A percentile compares a stretch with the other conserved stretches of the same genome.
Evolutionary conservation across 2,888 invertebrate genomes (phyloP).

Genomic region (Clusia tigrina): DNA sequence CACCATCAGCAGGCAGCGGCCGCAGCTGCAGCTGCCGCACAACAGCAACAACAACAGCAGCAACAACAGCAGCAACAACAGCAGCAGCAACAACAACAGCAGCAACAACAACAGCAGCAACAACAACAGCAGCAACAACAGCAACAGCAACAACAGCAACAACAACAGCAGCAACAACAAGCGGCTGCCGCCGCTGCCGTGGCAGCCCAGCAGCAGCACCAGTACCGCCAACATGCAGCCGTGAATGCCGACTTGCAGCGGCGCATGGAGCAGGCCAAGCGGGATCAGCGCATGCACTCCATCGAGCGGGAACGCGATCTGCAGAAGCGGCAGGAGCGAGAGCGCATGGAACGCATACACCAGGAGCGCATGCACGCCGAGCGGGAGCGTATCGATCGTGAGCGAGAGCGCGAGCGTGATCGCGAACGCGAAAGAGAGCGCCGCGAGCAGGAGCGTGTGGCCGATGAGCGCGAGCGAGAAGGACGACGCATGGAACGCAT

Average conservation of each 20-base stretch:
- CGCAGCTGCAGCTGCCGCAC: constrained; percentile 53
- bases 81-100: constrained; percentile 48
- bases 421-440: constrained; percentile 49
- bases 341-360: constrained; percentile 56
- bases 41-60: constrained; percentile 52
- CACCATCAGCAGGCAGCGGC: constrained; percentile 53
- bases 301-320: constrained; percentile 58
- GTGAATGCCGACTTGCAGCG: constrained; percentile 49
- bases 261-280: constrained; percentile 50
- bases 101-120: constrained; percentile 61
- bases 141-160: constrained; percentile 41
- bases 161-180: constrained; percentile 39
- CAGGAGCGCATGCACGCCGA: constrained; percentile 56
- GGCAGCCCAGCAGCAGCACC: constrained; percentile 42
- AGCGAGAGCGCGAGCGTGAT: constrained; percentile 50
- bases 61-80: too few relatives aligned
- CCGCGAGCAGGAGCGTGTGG: constrained; percentile 53
- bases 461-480: constrained; percentile 56
- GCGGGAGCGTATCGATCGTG: constrained; percentile 42
- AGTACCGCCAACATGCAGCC: constrained; percentile 50
- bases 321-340: constrained; percentile 53
- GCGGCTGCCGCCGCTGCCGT: constrained; percentile 49
- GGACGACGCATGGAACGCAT: constrained; percentile 56
- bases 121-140: constrained; percentile 59
- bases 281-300: constrained; percentile 54